Evolutionary conservation across 2,888 invertebrate genomes (phyloP).

Genomic region (Adineta ricciae): DNA sequence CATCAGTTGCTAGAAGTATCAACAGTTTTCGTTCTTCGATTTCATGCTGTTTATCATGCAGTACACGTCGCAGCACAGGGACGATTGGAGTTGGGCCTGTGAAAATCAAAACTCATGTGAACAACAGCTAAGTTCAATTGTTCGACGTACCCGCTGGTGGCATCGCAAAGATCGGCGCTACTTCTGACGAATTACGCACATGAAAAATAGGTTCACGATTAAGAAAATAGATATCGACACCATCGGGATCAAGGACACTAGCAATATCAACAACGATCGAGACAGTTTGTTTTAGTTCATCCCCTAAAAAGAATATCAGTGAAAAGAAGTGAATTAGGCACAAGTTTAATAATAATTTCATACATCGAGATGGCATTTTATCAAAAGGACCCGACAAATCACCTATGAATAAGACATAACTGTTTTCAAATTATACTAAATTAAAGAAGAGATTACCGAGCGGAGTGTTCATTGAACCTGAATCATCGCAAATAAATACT

Average conservation of each 20-base stretch:
- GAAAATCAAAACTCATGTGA: background rate
- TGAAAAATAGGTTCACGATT: constrained; percentile 17
- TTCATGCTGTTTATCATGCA: background rate
- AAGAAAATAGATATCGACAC: constrained; percentile 26
- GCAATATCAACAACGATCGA: constrained; percentile 30
- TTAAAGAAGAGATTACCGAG: constrained; percentile 2
- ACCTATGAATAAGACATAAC: background rate
- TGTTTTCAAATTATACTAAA: background rate
- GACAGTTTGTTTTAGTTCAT: constrained; percentile 28
- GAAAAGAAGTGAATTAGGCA: too few species aligned
- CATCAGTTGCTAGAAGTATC: constrained; percentile 1
- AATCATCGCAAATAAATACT: constrained; percentile 33
- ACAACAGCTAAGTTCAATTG: background rate
- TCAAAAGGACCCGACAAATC: background rate
- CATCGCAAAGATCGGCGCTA: constrained; percentile 16
- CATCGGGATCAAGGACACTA: constrained; percentile 5
- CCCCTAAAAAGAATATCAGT: constrained; percentile 6
- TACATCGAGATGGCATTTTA: background rate
- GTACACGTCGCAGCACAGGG: background rate
- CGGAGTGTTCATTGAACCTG: constrained; percentile 31
- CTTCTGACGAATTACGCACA: background rate
- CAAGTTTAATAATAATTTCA: background rate
- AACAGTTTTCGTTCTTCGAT: background rate
- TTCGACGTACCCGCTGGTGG: constrained; percentile 4
- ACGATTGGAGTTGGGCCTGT: background rate